Evolutionary conservation across 1,140 invertebrate species (phyloP).

Genomic region (Antheraea pernyi): DNA sequence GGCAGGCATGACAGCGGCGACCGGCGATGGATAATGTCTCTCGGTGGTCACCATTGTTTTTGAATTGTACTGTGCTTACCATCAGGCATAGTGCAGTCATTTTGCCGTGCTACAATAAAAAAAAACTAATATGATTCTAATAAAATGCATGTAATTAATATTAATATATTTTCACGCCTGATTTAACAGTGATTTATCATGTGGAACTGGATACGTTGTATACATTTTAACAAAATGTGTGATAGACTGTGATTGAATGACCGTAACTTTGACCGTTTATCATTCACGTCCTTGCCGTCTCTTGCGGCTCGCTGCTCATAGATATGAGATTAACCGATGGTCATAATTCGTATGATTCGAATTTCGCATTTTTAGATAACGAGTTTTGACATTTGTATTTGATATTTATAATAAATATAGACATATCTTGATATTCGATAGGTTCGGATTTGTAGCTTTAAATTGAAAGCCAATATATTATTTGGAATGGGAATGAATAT

Average conservation of each 20-base stretch:
- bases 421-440: neutral
- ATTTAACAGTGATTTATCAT: too few species aligned
- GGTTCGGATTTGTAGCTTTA: neutral
- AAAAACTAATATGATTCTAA: too few species aligned
- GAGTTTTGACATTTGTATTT: neutral
- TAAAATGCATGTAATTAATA: too few species aligned
- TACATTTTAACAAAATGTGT: neutral
- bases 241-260: conserved; percentile 25
- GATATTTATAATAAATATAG: neutral
- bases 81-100: too few species aligned
- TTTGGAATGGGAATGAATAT: too few species aligned
- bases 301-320: conserved; percentile 22
- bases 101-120: too few species aligned
- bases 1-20: too few species aligned
- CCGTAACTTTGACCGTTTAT: conserved; percentile 30
- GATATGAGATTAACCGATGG: conserved; percentile 21
- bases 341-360: conserved; percentile 14
- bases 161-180: too few species aligned
- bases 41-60: too few species aligned
- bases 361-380: conserved; percentile 9
- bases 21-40: too few species aligned
- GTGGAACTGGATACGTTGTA: too few species aligned
- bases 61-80: too few species aligned
- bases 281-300: conserved; percentile 23
- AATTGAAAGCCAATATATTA: neutral